Evolutionary conservation across 2,888 invertebrate species (phyloP).

Genomic region (Cerceris ruficornis): DNA sequence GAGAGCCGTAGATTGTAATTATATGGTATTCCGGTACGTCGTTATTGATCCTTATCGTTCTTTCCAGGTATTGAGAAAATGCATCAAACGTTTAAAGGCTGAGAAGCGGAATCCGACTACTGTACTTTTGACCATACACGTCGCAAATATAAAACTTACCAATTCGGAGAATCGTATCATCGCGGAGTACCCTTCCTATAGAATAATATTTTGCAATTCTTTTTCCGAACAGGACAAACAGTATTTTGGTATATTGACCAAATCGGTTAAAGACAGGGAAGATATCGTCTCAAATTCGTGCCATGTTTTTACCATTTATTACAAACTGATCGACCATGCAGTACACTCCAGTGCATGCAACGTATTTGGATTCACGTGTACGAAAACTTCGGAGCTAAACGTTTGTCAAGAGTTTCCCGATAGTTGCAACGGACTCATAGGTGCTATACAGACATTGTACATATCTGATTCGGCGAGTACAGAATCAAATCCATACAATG

Average conservation of each 20-base stretch:
- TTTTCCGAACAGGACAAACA: slow-evolving; percentile 95
- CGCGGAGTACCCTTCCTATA: slow-evolving; percentile 93
- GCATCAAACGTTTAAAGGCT: slow-evolving; percentile 93
- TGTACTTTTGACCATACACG: slow-evolving; percentile 92
- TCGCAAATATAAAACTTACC: slow-evolving; percentile 90
- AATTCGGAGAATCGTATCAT: slow-evolving; percentile 90
- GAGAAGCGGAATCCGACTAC: slow-evolving; percentile 94
- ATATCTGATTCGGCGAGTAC: slow-evolving; percentile 76
- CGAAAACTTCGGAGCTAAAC: slow-evolving; percentile 89
- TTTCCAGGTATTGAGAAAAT: slow-evolving; percentile 89
- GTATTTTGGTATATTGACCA: slow-evolving; percentile 96
- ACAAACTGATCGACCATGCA: slow-evolving; percentile 91
- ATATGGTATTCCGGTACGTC: background rate
- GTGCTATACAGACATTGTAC: slow-evolving; percentile 84
- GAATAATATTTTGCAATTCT: slow-evolving; percentile 94
- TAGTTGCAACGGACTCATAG: slow-evolving; percentile 87
- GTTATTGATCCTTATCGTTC: slow-evolving; percentile 15
- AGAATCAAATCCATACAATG: slow-evolving; percentile 71
- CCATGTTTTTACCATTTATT: slow-evolving; percentile 97
- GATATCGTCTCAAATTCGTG: slow-evolving; percentile 92
- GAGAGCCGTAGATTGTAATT: background rate
- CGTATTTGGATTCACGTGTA: slow-evolving; percentile 93
- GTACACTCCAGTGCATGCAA: slow-evolving; percentile 91
- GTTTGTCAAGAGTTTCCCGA: slow-evolving; percentile 95
- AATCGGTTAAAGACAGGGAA: slow-evolving; percentile 84